Conservation (phyloP, 1,140 invertebrate genomes). For the Uloborus diversus region DNA sequence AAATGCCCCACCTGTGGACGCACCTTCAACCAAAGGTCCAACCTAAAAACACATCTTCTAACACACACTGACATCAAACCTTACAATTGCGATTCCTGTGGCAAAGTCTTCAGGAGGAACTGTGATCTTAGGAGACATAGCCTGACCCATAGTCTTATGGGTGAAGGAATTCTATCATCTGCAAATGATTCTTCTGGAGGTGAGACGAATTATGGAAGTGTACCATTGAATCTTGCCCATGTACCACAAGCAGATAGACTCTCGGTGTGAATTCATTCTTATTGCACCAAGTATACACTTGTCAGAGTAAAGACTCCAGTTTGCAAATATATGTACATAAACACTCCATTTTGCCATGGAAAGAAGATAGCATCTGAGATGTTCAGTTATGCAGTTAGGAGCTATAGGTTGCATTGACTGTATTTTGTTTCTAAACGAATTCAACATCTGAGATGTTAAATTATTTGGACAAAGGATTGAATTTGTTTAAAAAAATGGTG, state of each 20-base stretch:
- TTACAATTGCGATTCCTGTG: conserved; percentile 66
- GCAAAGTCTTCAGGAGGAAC: conserved; percentile 63
- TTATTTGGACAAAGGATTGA: no score
- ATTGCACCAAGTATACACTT: background rate
- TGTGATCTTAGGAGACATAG: conserved; percentile 73
- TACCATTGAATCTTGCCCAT: conserved; percentile 23
- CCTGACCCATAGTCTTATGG: conserved; percentile 78
- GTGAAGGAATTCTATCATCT: conserved; percentile 4
- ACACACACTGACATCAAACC: conserved; percentile 96
- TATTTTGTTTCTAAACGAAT: no score
- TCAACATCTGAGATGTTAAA: no score
- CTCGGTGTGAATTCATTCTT: background rate
- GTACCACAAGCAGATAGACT: background rate
- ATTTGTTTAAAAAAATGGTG: no score
- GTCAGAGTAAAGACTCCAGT: no score
- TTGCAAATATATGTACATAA: no score
- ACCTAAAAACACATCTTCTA: conserved; percentile 88
- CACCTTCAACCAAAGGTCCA: conserved; percentile 86
- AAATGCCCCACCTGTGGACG: conserved; percentile 82
- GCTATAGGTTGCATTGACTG: no score
- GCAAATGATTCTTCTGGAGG: background rate
- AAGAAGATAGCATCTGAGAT: no score
- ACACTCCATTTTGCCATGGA: no score
- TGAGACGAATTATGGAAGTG: conserved; percentile 4
- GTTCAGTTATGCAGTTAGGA: no score